Conservation (phyloP, 37 sponge, comb jelly and placozoan species). For the Dysidea cf. avara region DNA sequence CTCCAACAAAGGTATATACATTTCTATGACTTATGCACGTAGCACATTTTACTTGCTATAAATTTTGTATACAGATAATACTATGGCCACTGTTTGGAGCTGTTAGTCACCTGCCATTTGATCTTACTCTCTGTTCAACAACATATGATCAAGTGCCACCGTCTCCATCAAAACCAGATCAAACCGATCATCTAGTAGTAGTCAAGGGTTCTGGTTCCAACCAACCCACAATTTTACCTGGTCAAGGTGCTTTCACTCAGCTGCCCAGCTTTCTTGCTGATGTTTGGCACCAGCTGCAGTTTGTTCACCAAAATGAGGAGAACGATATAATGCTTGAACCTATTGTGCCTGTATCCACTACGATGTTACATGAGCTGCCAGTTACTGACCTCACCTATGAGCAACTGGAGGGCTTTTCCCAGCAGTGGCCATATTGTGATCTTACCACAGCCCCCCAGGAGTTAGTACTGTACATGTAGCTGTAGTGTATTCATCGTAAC, state of each 20-base stretch:
- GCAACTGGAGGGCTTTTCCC: too few relatives aligned
- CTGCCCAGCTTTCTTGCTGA: conserved; percentile 21
- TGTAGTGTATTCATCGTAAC: too few relatives aligned
- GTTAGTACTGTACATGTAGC: too few relatives aligned
- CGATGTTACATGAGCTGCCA: too few relatives aligned
- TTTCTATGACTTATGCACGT: too few relatives aligned
- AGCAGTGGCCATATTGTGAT: too few relatives aligned
- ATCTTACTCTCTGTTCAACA: conserved; percentile 23
- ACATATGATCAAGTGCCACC: neutral
- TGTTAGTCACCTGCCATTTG: conserved; percentile 55
- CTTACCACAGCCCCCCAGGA: too few relatives aligned
- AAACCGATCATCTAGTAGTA: neutral
- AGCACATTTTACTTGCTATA: neutral
- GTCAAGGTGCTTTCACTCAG: conserved; percentile 10
- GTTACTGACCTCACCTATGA: too few relatives aligned
- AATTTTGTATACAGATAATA: conserved; percentile 45
- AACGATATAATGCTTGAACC: too few relatives aligned
- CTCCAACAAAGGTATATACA: too few relatives aligned
- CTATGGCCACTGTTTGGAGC: conserved; percentile 63
- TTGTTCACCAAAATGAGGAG: neutral
- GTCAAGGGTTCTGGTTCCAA: too few relatives aligned
- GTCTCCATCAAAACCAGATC: neutral
- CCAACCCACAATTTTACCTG: neutral
- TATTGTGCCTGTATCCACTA: too few relatives aligned
- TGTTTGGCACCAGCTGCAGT: conserved; percentile 35